Conservation (phyloP, 1,140 invertebrate species). For the Drosophila varians region DNA sequence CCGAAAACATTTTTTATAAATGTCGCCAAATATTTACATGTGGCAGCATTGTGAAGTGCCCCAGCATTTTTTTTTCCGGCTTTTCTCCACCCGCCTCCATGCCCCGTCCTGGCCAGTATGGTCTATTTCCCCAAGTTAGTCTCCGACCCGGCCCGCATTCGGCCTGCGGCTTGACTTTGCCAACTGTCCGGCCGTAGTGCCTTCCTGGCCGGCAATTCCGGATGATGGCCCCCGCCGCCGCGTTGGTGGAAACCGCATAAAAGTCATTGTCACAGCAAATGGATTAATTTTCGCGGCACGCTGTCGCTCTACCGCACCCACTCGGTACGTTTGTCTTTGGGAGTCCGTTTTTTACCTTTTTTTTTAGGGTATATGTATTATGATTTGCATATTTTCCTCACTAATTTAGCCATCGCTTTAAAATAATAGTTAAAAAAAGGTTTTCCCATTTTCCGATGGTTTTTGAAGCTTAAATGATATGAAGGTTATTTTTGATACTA, state of each 20-base stretch:
- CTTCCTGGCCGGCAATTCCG: conserved; percentile 49
- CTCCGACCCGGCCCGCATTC: conserved; percentile 50
- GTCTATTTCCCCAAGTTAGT: conserved; percentile 22
- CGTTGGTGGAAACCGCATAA: conserved; percentile 78
- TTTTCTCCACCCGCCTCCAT: conserved; percentile 2
- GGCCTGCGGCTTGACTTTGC: conserved; percentile 74
- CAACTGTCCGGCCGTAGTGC: conserved; percentile 47
- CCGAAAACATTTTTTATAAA: conserved; percentile 64
- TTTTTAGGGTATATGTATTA: not conserved
- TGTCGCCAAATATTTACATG: conserved; percentile 80
- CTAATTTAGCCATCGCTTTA: not conserved
- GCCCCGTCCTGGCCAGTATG: conserved; percentile 2
- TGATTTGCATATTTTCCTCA: not conserved
- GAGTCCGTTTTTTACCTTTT: not conserved
- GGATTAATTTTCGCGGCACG: conserved; percentile 81
- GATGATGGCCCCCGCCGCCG: conserved; percentile 40
- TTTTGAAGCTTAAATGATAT: too few relatives aligned
- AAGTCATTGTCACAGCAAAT: conserved; percentile 82
- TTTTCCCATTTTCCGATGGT: too few relatives aligned
- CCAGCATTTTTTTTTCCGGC: conserved; percentile 5
- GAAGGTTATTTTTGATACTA: too few relatives aligned
- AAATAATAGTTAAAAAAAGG: not conserved
- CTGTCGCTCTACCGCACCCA: conserved; percentile 40
- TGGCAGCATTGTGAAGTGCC: conserved; percentile 65
- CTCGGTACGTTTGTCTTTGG: conserved; percentile 13